Conservation (phyloP, 2,888 invertebrate genomes). For the Maniola hyperantus region DNA sequence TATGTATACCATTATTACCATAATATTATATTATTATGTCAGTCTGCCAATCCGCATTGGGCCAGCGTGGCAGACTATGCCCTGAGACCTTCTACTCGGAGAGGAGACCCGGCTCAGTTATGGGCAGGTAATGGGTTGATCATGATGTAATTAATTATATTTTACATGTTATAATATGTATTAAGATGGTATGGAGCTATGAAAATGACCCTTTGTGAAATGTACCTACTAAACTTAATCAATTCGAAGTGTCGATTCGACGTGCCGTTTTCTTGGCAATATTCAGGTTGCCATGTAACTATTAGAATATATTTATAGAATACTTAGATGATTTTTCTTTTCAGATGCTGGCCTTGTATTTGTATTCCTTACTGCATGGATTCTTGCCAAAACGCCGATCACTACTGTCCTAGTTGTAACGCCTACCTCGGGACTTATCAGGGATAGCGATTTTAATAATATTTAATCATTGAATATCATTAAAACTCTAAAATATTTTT, state of each 20-base stretch:
- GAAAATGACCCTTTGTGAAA: no score
- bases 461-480: neutral
- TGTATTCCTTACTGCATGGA: slow-evolving; percentile 83
- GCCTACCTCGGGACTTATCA: slow-evolving; percentile 79
- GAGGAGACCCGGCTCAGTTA: no score
- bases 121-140: no score
- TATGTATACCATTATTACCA: no score
- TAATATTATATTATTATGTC: no score
- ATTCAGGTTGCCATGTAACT: neutral
- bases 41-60: no score
- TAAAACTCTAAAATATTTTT: neutral
- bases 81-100: no score
- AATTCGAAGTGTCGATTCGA: no score
- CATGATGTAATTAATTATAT: no score
- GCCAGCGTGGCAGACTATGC: no score
- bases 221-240: neutral
- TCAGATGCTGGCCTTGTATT: slow-evolving; percentile 81
- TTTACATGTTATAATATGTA: no score
- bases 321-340: slow-evolving; percentile 23
- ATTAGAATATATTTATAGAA: neutral
- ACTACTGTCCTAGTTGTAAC: slow-evolving; percentile 83
- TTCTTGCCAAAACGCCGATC: slow-evolving; percentile 81
- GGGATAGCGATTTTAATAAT: slow-evolving; percentile 43
- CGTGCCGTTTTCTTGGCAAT: neutral
- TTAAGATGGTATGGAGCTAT: no score